A percentile compares a stretch with the other conserved stretches of the same genome.
Evolutionary conservation across 2,888 invertebrate species (phyloP).

Genomic region (Brachylomia viminalis): DNA sequence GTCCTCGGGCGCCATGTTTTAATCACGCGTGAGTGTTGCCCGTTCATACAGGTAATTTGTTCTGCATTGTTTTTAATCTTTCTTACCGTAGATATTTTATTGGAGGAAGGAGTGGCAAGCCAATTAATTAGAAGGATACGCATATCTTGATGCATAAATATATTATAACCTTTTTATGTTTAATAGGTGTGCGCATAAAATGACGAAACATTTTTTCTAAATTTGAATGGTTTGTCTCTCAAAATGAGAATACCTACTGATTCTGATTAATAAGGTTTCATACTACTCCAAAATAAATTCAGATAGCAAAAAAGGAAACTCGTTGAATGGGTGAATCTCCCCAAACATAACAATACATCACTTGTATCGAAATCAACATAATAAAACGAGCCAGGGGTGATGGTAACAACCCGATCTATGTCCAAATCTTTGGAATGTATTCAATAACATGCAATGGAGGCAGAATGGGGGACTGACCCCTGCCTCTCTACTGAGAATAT

Average conservation of each 20-base stretch:
- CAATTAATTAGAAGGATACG: slow-evolving; percentile 44
- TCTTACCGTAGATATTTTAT: slow-evolving; percentile 58
- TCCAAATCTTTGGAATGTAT: slow-evolving; percentile 74
- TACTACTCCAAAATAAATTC: slow-evolving; percentile 7
- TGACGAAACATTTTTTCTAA: not conserved
- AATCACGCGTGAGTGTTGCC: slow-evolving; percentile 77
- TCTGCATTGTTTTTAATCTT: slow-evolving; percentile 63
- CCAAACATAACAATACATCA: slow-evolving; percentile 47
- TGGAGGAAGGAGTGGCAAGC: slow-evolving; percentile 54
- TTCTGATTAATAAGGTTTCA: not conserved
- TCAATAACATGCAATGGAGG: slow-evolving; percentile 68
- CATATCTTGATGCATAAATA: slow-evolving; percentile 10
- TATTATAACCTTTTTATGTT: slow-evolving; percentile 1
- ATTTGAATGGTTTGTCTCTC: not conserved
- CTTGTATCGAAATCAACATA: slow-evolving; percentile 55
- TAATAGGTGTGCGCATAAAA: slow-evolving; percentile 3
- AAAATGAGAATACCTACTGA: not conserved
- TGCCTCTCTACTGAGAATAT: slow-evolving; percentile 51
- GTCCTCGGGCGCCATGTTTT: slow-evolving; percentile 78
- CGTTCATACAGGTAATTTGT: slow-evolving; percentile 73
- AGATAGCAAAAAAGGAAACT: not conserved
- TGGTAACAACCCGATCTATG: slow-evolving; percentile 66
- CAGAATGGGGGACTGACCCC: slow-evolving; percentile 67
- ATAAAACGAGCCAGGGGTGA: slow-evolving; percentile 52
- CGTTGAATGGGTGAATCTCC: not conserved